phyloP scores from a whole-genome alignment of 2,797 vertebrate species.

The Sebastes itinus region DNA sequence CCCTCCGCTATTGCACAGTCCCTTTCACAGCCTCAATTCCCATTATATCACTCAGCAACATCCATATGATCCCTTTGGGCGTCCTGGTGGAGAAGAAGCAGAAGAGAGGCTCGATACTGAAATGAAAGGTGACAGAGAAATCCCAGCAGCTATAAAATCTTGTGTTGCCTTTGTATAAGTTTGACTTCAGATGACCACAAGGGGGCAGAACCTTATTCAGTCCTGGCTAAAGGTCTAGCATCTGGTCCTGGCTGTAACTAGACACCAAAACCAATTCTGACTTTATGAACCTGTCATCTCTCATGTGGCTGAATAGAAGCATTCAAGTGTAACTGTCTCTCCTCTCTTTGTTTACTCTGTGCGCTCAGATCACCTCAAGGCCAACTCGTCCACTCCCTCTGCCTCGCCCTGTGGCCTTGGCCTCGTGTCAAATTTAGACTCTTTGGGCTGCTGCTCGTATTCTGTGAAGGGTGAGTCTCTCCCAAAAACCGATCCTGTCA shows the following conservation, averaged over 20 bases:
- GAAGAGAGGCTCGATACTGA: neutral
- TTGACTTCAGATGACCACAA: conserved; percentile 20
- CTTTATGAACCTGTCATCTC: neutral
- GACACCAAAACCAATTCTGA: neutral
- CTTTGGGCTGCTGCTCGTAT: conserved; percentile 34
- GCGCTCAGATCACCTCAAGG: conserved; percentile 9
- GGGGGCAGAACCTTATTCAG: conserved; percentile 16
- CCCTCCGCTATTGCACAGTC: neutral
- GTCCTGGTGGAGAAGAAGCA: neutral
- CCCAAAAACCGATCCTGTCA: neutral
- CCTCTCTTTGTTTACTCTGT: neutral
- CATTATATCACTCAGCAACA: neutral
- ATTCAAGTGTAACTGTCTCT: neutral
- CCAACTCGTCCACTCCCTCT: neutral
- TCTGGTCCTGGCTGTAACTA: neutral
- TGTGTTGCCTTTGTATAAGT: neutral
- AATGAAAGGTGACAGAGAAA: conserved; percentile 19
- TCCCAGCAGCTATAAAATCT: neutral
- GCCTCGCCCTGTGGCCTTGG: conserved; percentile 39
- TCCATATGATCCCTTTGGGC: neutral
- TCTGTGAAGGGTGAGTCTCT: conserved; percentile 32
- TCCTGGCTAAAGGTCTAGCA: neutral
- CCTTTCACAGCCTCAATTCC: neutral
- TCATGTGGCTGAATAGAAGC: neutral
- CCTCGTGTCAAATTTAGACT: conserved; percentile 1